Percentiles rank a stretch among this genome's conserved stretches.
These are phyloP conservation scores for Apostichopus californicus DNA, from an alignment of 35 echinoderm and acorn worm species.

Conservation along the genomic window DNA sequence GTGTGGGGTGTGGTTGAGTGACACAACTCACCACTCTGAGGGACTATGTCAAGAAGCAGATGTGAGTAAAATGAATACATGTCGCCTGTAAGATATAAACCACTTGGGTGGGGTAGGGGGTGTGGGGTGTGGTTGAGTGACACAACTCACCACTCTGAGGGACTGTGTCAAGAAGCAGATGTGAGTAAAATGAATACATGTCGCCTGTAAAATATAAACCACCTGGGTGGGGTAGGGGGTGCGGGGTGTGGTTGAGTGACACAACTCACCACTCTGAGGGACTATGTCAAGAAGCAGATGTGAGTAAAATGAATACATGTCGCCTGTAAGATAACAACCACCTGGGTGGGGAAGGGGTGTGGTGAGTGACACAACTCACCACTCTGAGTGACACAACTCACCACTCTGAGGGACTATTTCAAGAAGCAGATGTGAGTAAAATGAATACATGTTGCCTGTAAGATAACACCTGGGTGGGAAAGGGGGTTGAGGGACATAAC, in stretches of 20 bases:
- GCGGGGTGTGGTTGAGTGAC: no score
- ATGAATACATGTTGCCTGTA: no score
- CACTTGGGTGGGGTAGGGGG: no score
- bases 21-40: conserved; percentile 57
- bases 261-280: conserved; percentile 55
- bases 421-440: conserved; percentile 38
- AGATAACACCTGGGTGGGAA: no score
- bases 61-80: conserved; percentile 56
- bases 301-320: conserved; percentile 29
- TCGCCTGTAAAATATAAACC: no score
- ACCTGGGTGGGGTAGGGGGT: no score
- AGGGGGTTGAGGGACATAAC: no score
- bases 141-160: conserved; percentile 51
- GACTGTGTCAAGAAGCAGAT: conserved; percentile 98
- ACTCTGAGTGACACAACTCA: conserved; percentile 17
- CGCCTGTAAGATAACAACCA: no score
- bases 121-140: no score
- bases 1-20: no score
- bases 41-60: conserved; percentile 96
- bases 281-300: conserved; percentile 98
- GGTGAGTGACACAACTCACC: background rate
- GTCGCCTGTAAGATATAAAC: no score
- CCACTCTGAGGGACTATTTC: conserved; percentile 61
- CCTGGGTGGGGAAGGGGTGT: no score
- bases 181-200: conserved; percentile 42